phyloP scores from a whole-genome alignment of 2,888 invertebrate genomes.

The Sycophila texana region DNA sequence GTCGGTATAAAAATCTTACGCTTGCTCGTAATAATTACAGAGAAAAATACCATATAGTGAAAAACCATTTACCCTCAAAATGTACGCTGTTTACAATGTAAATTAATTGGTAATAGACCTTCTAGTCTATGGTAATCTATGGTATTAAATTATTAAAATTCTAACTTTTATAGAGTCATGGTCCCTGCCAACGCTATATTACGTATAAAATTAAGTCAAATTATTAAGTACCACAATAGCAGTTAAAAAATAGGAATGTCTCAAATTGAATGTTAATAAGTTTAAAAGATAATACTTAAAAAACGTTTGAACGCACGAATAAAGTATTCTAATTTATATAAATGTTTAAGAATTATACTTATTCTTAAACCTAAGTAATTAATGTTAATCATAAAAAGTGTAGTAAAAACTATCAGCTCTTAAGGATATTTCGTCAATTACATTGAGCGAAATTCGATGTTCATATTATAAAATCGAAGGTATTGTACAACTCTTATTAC shows the following conservation, averaged over 20 bases:
- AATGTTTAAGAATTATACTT: too few species aligned
- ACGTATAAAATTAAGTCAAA: conserved; percentile 14
- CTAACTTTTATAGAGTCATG: conserved; percentile 4
- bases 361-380: too few species aligned
- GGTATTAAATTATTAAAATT: conserved; percentile 38
- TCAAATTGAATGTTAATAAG: neutral
- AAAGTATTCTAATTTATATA: too few species aligned
- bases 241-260: conserved; percentile 38
- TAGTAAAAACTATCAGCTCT: neutral
- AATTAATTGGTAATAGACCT: conserved; percentile 14
- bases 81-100: conserved; percentile 14
- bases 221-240: conserved; percentile 45
- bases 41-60: conserved; percentile 44
- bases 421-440: conserved; percentile 2
- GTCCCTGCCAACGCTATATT: conserved; percentile 24
- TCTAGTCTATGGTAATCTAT: conserved; percentile 39
- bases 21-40: conserved; percentile 23
- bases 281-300: conserved; percentile 18
- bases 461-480: neutral
- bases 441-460: conserved; percentile 22
- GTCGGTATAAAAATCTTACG: conserved; percentile 20
- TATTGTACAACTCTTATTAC: conserved; percentile 24
- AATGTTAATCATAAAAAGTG: neutral
- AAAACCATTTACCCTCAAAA: conserved; percentile 49
- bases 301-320: neutral